Evolutionary conservation across 2,888 invertebrate genomes (phyloP).

Genomic region (Amphipoea oculea): DNA sequence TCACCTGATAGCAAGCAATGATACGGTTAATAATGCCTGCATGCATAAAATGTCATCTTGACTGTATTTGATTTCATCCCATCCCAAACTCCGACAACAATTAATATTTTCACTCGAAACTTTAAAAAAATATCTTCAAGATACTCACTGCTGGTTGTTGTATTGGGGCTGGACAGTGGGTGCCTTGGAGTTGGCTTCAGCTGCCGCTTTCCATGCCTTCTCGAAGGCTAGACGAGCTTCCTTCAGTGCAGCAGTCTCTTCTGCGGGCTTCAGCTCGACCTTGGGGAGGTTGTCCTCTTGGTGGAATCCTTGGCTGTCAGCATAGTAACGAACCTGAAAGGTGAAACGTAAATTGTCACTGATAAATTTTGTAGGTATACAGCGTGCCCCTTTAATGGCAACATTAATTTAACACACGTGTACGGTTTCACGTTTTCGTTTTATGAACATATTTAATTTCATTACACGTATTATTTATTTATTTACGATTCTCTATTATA

Average conservation of each 20-base stretch:
- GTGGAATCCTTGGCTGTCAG: slow-evolving; percentile 94
- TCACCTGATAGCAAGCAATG: neutral
- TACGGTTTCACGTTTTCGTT: too few species aligned
- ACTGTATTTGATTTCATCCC: neutral
- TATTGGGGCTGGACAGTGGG: slow-evolving; percentile 48
- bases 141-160: slow-evolving; percentile 28
- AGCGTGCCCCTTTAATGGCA: too few species aligned
- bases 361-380: neutral
- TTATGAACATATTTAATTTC: too few species aligned
- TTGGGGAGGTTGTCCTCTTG: slow-evolving; percentile 94
- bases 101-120: neutral
- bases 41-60: neutral
- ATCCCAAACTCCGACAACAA: neutral
- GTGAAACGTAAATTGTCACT: neutral
- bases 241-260: slow-evolving; percentile 93
- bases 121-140: neutral
- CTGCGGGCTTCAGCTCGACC: slow-evolving; percentile 91
- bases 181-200: slow-evolving; percentile 82
- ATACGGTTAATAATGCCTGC: neutral
- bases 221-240: slow-evolving; percentile 93
- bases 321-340: slow-evolving; percentile 92
- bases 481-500: too few species aligned
- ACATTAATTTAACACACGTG: too few species aligned
- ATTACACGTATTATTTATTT: too few species aligned
- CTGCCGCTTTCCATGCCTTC: slow-evolving; percentile 92